phyloP scores from a whole-genome alignment of 2,113 vertebrate species.

The Willisornis vidua region DNA sequence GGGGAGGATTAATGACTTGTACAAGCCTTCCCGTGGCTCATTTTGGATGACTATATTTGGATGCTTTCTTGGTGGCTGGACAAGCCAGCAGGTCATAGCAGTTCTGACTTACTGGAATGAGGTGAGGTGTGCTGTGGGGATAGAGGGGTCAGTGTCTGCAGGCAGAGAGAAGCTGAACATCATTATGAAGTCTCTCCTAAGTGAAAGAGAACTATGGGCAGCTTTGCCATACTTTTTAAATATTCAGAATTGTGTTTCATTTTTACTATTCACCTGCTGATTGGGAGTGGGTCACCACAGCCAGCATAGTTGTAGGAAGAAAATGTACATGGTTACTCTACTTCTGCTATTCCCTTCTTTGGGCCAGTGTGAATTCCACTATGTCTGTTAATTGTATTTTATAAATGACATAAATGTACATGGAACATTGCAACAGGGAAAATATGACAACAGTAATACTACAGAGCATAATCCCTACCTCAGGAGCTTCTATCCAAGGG shows the following conservation, averaged over 20 bases:
- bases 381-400: slow-evolving; percentile 43
- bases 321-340: neutral
- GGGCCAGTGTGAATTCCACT: slow-evolving; percentile 6
- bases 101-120: neutral
- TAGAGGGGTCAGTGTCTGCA: neutral
- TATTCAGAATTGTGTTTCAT: neutral
- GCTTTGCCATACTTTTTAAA: neutral
- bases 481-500: neutral
- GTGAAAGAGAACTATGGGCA: neutral
- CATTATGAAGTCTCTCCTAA: neutral
- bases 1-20: neutral
- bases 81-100: neutral
- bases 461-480: slow-evolving; percentile 36
- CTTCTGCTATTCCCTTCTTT: slow-evolving; percentile 14
- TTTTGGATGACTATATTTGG: neutral
- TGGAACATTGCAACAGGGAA: slow-evolving; percentile 57
- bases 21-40: neutral
- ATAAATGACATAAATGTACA: slow-evolving; percentile 44
- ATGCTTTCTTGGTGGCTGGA: neutral
- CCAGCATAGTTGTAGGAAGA: neutral
- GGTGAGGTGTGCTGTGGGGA: neutral
- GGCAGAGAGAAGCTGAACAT: neutral
- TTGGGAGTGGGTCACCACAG: neutral
- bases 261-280: neutral
- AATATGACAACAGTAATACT: slow-evolving; percentile 46